Evolutionary conservation across 2,888 invertebrate genomes (phyloP).

Genomic region (Neuroscelio doddi): DNA sequence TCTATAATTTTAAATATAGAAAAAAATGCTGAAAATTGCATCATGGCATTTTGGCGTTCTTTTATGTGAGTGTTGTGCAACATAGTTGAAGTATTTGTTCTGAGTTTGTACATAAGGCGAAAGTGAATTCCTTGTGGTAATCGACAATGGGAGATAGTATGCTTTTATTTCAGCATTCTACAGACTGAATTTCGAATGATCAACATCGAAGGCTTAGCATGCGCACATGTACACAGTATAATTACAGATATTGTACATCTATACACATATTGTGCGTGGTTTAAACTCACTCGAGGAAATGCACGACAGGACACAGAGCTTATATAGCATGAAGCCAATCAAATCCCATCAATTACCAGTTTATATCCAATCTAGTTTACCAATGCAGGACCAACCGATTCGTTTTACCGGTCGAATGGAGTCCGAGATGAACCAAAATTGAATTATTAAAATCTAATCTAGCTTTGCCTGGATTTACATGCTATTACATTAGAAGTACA

Average conservation of each 20-base stretch:
- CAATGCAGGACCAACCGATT: constrained; percentile 39
- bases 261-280: constrained; percentile 9
- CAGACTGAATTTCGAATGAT: constrained; percentile 15
- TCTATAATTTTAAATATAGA: too few relatives aligned
- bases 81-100: background rate
- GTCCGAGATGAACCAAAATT: constrained; percentile 58
- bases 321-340: constrained; percentile 53
- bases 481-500: constrained; percentile 23
- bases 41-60: too few relatives aligned
- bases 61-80: too few relatives aligned
- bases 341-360: constrained; percentile 63
- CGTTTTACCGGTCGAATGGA: constrained; percentile 42
- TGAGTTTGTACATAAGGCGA: background rate
- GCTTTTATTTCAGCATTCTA: constrained; percentile 16
- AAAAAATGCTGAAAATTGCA: too few relatives aligned
- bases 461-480: constrained; percentile 54
- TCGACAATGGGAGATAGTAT: background rate
- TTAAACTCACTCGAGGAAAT: constrained; percentile 40
- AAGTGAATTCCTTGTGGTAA: background rate
- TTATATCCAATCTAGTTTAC: constrained; percentile 49
- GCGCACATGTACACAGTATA: constrained; percentile 3
- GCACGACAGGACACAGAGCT: constrained; percentile 17
- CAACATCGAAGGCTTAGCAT: background rate
- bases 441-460: constrained; percentile 70
- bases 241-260: constrained; percentile 23